phyloP scores from a whole-genome alignment of 2,888 invertebrate genomes.

The Hetaerina titia region DNA sequence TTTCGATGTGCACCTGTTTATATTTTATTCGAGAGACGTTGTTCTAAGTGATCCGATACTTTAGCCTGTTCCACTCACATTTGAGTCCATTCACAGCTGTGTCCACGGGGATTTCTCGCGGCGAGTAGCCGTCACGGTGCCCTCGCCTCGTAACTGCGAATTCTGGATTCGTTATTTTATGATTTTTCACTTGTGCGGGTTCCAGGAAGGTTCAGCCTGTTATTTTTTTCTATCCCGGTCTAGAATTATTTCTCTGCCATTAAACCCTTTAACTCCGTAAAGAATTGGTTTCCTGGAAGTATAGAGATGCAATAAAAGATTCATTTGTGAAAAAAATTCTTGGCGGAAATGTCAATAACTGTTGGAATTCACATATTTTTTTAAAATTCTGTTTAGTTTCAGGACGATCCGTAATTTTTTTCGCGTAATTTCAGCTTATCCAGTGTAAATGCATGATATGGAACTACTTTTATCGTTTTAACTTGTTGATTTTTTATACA shows the following conservation, averaged over 20 bases:
- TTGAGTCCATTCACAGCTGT: neutral
- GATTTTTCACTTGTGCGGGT: neutral
- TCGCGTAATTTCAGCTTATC: too few species aligned
- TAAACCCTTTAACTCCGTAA: neutral
- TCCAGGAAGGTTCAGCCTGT: neutral
- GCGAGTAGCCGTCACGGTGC: neutral
- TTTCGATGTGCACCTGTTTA: constrained; percentile 25
- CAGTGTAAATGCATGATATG: too few species aligned
- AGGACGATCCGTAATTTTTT: too few species aligned
- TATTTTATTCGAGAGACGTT: neutral
- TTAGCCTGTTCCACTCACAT: neutral
- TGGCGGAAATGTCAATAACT: neutral
- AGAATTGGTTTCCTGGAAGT: neutral
- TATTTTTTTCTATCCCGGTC: neutral
- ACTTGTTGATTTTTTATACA: too few species aligned
- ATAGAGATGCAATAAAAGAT: neutral
- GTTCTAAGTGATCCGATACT: neutral
- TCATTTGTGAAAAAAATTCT: neutral
- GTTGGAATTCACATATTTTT: neutral
- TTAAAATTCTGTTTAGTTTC: too few species aligned
- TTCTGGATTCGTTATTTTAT: neutral
- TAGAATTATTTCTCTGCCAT: neutral
- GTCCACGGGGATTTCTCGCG: neutral
- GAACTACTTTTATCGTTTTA: too few species aligned
- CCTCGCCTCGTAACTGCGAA: neutral